A percentile compares a stretch with the other conserved stretches of the same genome.
phyloP scores from a whole-genome alignment of 2,113 vertebrate species.

The Lophura nycthemera region DNA sequence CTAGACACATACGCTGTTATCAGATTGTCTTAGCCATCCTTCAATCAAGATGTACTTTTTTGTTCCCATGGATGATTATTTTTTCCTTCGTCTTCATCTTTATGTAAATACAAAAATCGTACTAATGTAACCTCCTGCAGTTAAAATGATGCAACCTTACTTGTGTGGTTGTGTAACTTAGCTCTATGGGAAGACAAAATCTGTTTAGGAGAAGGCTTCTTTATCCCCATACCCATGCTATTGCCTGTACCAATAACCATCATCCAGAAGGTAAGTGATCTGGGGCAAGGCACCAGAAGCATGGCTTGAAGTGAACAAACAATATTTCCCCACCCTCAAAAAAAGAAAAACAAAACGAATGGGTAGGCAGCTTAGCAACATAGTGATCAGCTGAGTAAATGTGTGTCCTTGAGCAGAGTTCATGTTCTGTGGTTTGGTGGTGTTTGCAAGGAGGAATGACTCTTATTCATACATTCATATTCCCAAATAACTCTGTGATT shows the following conservation, averaged over 20 bases:
- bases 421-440: slow-evolving; percentile 58
- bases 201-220: background rate
- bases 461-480: slow-evolving; percentile 23
- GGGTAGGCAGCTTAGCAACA: slow-evolving; percentile 55
- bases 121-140: slow-evolving; percentile 59
- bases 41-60: slow-evolving; percentile 71
- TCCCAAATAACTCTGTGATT: slow-evolving; percentile 18
- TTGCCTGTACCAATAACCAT: background rate
- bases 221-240: background rate
- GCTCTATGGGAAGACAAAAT: slow-evolving; percentile 27
- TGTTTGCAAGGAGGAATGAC: slow-evolving; percentile 30
- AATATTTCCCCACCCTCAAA: slow-evolving; percentile 14
- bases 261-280: background rate
- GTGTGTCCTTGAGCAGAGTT: slow-evolving; percentile 62
- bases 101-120: slow-evolving; percentile 57
- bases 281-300: slow-evolving; percentile 26
- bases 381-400: slow-evolving; percentile 52
- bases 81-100: slow-evolving; percentile 45
- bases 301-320: slow-evolving; percentile 55
- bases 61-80: slow-evolving; percentile 47
- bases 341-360: slow-evolving; percentile 34
- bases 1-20: slow-evolving; percentile 61
- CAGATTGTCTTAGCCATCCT: slow-evolving; percentile 67
- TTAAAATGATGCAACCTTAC: slow-evolving; percentile 9
- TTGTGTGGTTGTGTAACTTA: slow-evolving; percentile 36